Percentiles rank a stretch among this genome's conserved stretches.
Evolutionary conservation across 2,113 vertebrate species (phyloP).

Genomic region (Anser brachyrhynchus): DNA sequence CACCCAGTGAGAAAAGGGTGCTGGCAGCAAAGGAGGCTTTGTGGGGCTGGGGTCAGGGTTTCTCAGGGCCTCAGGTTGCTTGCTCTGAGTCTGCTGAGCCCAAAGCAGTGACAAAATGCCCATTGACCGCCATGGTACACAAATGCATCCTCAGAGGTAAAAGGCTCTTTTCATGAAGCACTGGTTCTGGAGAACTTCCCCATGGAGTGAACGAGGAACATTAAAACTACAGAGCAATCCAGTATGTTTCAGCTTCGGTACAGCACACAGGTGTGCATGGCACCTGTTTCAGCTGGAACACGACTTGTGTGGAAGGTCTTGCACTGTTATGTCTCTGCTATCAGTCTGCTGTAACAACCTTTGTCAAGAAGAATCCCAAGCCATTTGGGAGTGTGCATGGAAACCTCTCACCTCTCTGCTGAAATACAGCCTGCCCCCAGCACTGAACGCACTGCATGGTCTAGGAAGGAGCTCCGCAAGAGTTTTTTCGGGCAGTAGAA

Average conservation of each 20-base stretch:
- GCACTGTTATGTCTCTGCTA: not conserved
- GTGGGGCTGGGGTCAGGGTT: too few relatives aligned
- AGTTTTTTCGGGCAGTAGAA: not conserved
- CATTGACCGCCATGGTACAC: not conserved
- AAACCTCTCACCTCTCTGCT: not conserved
- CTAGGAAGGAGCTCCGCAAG: not conserved
- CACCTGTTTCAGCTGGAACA: not conserved
- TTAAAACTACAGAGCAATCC: not conserved
- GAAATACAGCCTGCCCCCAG: rapidly evolving
- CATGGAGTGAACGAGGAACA: not conserved
- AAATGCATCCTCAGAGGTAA: not conserved
- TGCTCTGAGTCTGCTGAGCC: not conserved
- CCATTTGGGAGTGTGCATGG: rapidly evolving
- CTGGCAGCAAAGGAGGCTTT: too few relatives aligned
- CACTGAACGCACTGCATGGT: not conserved
- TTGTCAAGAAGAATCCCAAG: not conserved
- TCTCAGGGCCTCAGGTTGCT: too few relatives aligned
- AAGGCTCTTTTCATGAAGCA: not conserved
- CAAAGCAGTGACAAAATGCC: not conserved
- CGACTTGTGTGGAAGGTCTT: not conserved
- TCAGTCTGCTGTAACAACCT: not conserved
- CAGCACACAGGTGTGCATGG: not conserved
- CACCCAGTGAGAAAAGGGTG: too few relatives aligned
- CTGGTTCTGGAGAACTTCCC: not conserved
- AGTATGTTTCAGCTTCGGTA: not conserved